phyloP scores from a whole-genome alignment of 2,797 vertebrate genomes.

The Leptoclinus maculatus region DNA sequence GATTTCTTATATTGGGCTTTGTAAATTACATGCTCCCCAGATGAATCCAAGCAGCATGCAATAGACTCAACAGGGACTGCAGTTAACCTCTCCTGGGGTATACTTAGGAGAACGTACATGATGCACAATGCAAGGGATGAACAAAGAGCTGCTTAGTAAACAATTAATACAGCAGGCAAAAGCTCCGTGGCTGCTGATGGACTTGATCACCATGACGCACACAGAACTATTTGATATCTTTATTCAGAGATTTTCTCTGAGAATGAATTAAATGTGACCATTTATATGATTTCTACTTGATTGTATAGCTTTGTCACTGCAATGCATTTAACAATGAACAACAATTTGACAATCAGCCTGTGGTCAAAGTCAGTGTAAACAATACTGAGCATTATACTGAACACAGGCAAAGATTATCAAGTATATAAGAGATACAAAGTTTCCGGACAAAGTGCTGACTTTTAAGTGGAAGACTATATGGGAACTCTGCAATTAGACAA shows the following conservation, averaged over 20 bases:
- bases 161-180: not conserved
- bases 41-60: slow-evolving; percentile 12
- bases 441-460: slow-evolving; percentile 8
- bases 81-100: slow-evolving; percentile 26
- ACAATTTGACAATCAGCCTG: not conserved
- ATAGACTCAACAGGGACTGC: slow-evolving; percentile 34
- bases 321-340: not conserved
- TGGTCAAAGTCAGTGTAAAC: not conserved
- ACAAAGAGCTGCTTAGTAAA: slow-evolving; percentile 1
- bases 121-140: slow-evolving; percentile 18
- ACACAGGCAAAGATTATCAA: not conserved
- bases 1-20: slow-evolving; percentile 9
- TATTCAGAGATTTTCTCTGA: not conserved
- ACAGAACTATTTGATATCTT: not conserved
- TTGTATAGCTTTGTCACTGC: not conserved
- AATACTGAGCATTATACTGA: not conserved
- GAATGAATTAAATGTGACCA: not conserved
- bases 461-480: slow-evolving; percentile 14
- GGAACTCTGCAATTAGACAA: slow-evolving; percentile 42
- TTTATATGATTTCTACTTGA: not conserved
- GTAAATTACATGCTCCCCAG: slow-evolving; percentile 7
- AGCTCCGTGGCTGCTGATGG: not conserved
- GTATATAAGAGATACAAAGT: slow-evolving; percentile 2
- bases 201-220: not conserved
- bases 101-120: not conserved